These are phyloP conservation scores for Maniola jurtina DNA, from an alignment of 1,140 invertebrate species.

Conservation along the genomic window DNA sequence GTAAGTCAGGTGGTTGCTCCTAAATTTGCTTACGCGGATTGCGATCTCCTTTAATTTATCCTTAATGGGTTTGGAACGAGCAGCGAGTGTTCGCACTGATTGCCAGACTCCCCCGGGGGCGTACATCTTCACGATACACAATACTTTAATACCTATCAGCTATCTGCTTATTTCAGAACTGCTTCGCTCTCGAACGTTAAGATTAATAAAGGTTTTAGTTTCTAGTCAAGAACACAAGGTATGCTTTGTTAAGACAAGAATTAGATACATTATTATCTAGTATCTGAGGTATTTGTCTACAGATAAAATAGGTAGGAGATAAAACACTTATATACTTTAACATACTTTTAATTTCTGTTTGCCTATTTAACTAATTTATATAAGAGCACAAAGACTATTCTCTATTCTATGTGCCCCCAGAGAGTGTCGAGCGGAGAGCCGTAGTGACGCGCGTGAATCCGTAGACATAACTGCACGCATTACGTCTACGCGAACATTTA, in stretches of 20 bases:
- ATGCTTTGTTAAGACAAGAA: not conserved
- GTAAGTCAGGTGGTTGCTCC: conserved; percentile 43
- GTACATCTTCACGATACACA: conserved; percentile 36
- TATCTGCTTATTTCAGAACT: conserved; percentile 17
- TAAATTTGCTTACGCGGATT: conserved; percentile 58
- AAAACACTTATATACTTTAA: no score
- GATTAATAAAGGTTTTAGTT: conserved; percentile 3
- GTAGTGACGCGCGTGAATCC: no score
- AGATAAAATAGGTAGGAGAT: not conserved
- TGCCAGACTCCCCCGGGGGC: conserved; percentile 63
- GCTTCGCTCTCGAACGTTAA: conserved; percentile 1
- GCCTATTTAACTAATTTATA: no score
- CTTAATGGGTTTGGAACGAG: conserved; percentile 69
- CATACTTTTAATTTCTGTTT: no score
- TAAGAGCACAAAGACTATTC: no score
- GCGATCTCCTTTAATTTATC: conserved; percentile 70
- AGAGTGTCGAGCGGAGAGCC: no score
- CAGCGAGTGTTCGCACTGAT: conserved; percentile 61
- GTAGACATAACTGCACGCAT: no score
- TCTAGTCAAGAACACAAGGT: not conserved
- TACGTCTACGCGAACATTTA: no score
- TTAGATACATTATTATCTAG: no score
- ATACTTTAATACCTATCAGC: conserved; percentile 34
- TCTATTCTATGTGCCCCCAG: no score
- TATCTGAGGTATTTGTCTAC: not conserved